phyloP scores from a whole-genome alignment of 2,888 invertebrate genomes.

The Zele albiditarsus region DNA sequence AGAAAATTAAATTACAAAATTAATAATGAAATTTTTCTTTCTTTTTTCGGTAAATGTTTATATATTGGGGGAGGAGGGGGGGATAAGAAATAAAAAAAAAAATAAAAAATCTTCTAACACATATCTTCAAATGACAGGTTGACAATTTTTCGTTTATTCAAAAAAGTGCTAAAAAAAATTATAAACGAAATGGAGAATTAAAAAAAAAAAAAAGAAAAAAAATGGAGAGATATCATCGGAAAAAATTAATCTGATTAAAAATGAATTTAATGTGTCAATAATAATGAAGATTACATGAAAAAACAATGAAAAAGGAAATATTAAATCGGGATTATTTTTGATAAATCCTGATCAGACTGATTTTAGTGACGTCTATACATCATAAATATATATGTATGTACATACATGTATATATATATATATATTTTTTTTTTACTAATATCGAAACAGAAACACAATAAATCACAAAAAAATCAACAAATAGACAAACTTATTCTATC shows the following conservation, averaged over 20 bases:
- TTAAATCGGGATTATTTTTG: not conserved
- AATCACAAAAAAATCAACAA: conserved; percentile 1
- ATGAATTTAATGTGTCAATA: not conserved
- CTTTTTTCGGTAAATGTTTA: conserved; percentile 53
- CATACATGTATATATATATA: conserved; percentile 41
- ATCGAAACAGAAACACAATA: conserved; percentile 17
- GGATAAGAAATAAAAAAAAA: conserved; percentile 51
- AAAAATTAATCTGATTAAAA: not conserved
- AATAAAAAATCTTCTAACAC: conserved; percentile 55
- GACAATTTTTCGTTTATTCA: conserved; percentile 17
- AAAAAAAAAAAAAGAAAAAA: conserved; percentile 40
- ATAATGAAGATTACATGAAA: conserved; percentile 25
- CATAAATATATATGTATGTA: conserved; percentile 50
- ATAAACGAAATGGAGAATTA: conserved; percentile 39
- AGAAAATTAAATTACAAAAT: not conserved
- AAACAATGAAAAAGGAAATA: conserved; percentile 20
- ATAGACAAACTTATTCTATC: not conserved
- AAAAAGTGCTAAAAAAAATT: conserved; percentile 2
- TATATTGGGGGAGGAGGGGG: too few species aligned
- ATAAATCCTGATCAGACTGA: not conserved
- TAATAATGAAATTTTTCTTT: not conserved
- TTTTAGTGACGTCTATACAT: conserved; percentile 31
- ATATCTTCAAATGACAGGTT: conserved; percentile 60
- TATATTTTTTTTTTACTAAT: not conserved
- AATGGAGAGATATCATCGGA: not conserved